phyloP scores from a whole-genome alignment of 2,888 invertebrate genomes.

The Trileptium ribeirensis region DNA sequence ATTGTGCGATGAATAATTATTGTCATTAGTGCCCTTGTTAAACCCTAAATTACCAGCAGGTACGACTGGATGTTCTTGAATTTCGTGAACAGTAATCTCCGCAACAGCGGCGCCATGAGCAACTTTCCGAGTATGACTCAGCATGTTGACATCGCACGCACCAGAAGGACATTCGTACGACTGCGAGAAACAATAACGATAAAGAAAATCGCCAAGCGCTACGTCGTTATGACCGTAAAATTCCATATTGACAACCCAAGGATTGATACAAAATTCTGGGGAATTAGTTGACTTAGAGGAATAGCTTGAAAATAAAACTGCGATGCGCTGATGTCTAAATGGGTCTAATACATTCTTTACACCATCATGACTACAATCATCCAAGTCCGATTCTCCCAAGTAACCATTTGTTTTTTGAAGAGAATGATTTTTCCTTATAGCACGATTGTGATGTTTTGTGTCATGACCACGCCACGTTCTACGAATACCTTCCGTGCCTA shows the following conservation, averaged over 20 bases:
- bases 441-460: no score
- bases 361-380: no score
- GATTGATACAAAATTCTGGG: conserved; percentile 80
- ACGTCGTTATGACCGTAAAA: conserved; percentile 92
- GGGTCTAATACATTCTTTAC: conserved; percentile 55
- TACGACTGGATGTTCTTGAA: conserved; percentile 23
- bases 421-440: no score
- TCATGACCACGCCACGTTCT: no score
- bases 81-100: conserved; percentile 23
- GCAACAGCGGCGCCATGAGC: no score
- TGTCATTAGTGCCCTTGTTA: no score
- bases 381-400: no score
- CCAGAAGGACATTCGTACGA: conserved; percentile 73
- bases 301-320: conserved; percentile 81
- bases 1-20: no score
- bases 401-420: no score
- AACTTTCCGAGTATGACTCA: conserved; percentile 77
- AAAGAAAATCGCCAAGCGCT: conserved; percentile 83
- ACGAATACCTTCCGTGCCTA: background rate
- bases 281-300: conserved; percentile 68
- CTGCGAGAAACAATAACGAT: conserved; percentile 62
- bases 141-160: conserved; percentile 73
- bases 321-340: conserved; percentile 64
- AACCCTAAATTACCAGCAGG: no score
- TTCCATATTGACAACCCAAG: conserved; percentile 85